A percentile compares a stretch with the other conserved stretches of the same genome.
Conservation (phyloP, 2,888 invertebrate species). For the Tachystola acroxantha region DNA sequence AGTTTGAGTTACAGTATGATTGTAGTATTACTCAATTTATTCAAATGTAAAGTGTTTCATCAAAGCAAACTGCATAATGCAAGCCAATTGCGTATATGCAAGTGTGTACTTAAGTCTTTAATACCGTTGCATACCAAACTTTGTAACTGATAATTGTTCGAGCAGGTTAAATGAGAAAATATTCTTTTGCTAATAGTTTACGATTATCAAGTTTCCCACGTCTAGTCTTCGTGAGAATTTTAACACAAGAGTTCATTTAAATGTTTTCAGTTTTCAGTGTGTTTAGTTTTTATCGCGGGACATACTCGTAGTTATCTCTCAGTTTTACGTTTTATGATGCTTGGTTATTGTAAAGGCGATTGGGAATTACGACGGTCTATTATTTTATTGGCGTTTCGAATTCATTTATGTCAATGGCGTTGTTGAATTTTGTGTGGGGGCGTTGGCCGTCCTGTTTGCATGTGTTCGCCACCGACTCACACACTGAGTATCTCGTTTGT, state of each 20-base stretch:
- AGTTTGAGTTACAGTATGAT: background rate
- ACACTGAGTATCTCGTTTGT: constrained; percentile 53
- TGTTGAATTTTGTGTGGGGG: constrained; percentile 46
- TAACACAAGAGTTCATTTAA: constrained; percentile 5
- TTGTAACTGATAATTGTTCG: constrained; percentile 10
- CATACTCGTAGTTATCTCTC: constrained; percentile 6
- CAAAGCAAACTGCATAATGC: constrained; percentile 2
- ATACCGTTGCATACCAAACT: constrained; percentile 5
- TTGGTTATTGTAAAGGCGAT: constrained; percentile 24
- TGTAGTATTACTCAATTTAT: constrained; percentile 13
- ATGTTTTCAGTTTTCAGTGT: constrained; percentile 1
- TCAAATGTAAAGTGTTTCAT: constrained; percentile 13
- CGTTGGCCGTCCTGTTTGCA: constrained; percentile 46
- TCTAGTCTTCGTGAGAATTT: constrained; percentile 11
- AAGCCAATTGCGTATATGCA: constrained; percentile 1
- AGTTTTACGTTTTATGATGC: constrained; percentile 15
- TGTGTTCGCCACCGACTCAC: constrained; percentile 36
- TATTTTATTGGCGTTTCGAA: constrained; percentile 41
- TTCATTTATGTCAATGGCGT: constrained; percentile 41
- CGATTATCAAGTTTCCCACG: constrained; percentile 11
- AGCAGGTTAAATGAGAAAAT: constrained; percentile 17
- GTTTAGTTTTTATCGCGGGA: no score
- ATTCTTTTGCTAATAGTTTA: constrained; percentile 13
- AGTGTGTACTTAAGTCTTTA: background rate
- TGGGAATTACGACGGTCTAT: constrained; percentile 19